Base-by-base conservation (phyloP, 2,113 vertebrate genomes). In the Oryzias curvinotus region DNA sequence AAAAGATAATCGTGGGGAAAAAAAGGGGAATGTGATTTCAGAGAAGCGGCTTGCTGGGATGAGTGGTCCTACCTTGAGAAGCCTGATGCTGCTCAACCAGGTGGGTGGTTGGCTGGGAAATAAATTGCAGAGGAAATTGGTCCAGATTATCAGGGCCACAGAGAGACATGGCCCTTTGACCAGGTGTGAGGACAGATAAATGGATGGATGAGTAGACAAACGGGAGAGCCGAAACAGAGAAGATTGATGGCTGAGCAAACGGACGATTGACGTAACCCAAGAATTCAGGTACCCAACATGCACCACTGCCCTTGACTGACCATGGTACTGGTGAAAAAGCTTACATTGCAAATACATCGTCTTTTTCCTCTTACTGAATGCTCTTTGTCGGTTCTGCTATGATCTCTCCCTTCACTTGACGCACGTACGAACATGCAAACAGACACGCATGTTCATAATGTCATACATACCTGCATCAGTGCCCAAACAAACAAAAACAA, bases 111-210 rank as follows among this genome's bases (percentile, higher is more conserved):
- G 80, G 83, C 85, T 68, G 64, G 73, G 77, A 89, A 88, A 90
- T 88, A 88, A 88, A 90, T 89, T 87, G 89, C 82, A 73, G 84
- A 65, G 89, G 86, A 90, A 87, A 90, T 90, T 85, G 89, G 68
- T 75, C 65, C 59, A 88, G 89, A 90, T 87, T 85, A 90, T 81
- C 89, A 85, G 82, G 89, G 87, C 76, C 89, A 88, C 85, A 81
- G 82, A 82, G 75, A 87, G 79, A 85, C 85, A 78, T 68, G 80
- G 80, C 76, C 85, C 75, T 81, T 80, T 84, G 83, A 84, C 76
- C 86, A 80, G 53, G 28, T 81, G 70, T 52, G 62, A 70, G 81
- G 80, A 73, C 58, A 76, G 83, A 89, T 85, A 77, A 88, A 88
- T 80, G 84, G 81, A 48, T 60, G 57, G 71, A 86, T 72, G 83